Evolutionary conservation across 1,140 invertebrate species (phyloP), one percentile per base, ranked within the genome.

Genomic region (Chrysopa pallens): DNA sequence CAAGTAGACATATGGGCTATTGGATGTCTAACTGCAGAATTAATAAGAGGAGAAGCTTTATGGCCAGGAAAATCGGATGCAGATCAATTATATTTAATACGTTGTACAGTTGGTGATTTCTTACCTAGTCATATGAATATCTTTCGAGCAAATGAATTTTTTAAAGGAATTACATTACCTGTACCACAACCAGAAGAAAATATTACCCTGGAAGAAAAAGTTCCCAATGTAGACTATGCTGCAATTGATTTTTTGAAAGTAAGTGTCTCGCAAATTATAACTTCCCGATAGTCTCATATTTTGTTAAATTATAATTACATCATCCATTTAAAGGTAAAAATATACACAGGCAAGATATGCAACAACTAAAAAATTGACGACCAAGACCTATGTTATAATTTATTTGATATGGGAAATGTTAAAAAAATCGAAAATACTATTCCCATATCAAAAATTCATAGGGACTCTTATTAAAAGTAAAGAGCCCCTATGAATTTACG

Each of bases 61-160:
- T 97, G 93, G 93, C 92, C 93, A 0, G 94, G 94, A 38, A 90
- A 96, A 65, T 96, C 93, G 8, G 95, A 99, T 58, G 84, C 98
- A 2, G 95, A 99, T 66, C 95, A 99, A 60, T 64, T 99, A 17
- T 98, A 94, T 65, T 70, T 96, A 44, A 98, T 98, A 52, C 72
- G 87, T 52, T 84, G 82, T 64, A 94, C 89, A 1, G 63, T 86
- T 13, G 84, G 93, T 9, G 91, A 98, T 55, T 68, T 98, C 6
- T 70, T 95, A 49, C 84, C 89, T 1, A 70, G 91, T 38, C 94
- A 98, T 60, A 82, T 97, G 74, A 78, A 87, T 46, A 91, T 94
- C 51, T 98, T 98, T 60, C 85, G 84, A 46, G 82, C 80, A 48
- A 98, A 98, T 55, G 84, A 93, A 52, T 98, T 96, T 61, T 98